phyloP scores from a whole-genome alignment of 2,797 vertebrate genomes.

The Pangasius macronema region DNA sequence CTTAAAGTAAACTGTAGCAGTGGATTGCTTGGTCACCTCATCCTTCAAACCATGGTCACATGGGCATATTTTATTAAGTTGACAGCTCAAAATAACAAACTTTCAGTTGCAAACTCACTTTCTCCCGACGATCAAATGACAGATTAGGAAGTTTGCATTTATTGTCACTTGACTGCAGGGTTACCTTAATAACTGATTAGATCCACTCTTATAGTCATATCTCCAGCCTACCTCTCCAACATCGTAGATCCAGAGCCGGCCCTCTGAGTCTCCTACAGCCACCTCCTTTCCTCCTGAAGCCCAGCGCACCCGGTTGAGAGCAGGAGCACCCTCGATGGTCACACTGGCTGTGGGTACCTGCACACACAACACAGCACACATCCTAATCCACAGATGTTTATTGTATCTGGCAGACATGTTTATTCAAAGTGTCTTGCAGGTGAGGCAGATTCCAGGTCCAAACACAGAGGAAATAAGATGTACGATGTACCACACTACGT shows the following conservation, averaged over 20 bases:
- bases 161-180: neutral
- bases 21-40: neutral
- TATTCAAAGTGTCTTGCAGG: neutral
- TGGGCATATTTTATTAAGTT: no score
- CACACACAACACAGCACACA: slow-evolving; percentile 28
- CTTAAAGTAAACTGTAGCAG: neutral
- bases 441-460: neutral
- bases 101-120: neutral
- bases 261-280: slow-evolving; percentile 96
- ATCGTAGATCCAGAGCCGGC: slow-evolving; percentile 95
- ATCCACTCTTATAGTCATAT: neutral
- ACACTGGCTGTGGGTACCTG: slow-evolving; percentile 96
- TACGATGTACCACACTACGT: no score
- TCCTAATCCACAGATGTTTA: neutral
- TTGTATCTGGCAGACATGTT: neutral
- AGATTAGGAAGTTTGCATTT: neutral
- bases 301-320: slow-evolving; percentile 95
- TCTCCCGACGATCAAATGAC: neutral
- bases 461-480: no score
- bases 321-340: slow-evolving; percentile 90
- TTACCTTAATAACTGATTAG: neutral
- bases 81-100: neutral
- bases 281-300: slow-evolving; percentile 92
- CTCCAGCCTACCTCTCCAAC: slow-evolving; percentile 88
- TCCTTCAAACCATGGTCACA: neutral